Evolutionary conservation across 2,113 vertebrate species (phyloP), one percentile per base, ranked within the genome.

Genomic region (Chaetodon auriga): DNA sequence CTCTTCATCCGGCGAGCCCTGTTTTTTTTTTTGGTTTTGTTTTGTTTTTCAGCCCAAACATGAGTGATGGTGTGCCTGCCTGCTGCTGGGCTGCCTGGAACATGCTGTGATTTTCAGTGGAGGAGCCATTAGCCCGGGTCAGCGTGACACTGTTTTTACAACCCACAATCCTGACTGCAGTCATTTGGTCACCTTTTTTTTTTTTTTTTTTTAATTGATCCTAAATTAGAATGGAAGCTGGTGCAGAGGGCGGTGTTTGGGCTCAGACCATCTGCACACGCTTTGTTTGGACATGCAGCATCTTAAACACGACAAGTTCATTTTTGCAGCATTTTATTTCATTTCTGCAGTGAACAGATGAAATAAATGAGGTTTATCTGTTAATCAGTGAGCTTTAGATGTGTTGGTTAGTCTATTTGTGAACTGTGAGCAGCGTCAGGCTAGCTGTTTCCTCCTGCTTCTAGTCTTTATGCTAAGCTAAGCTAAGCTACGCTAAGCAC

Each of bases 1-100:
- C 85, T 78, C 43, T 16, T 38, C 45, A 45, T 84, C 83, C 81
- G 41, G 43, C 9, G 68, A 80, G 81, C n/a, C 53, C 0, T 58
- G 48, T 68, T 66, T 75, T 58, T 35, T 7, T 72, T 74, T 63
- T 62, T 75, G 51, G 30, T 30, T 30, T 30, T 30, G 30, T 2
- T 72, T n/a, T n/a, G n/a, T n/a, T n/a, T n/a, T 74, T 65, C 35
- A 23, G 38, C 48, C 7, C 25, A 49, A 80, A 63, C 76, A 68
- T 84, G 86, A 88, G 75, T 49, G 81, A 84, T 86, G 66, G 61
- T 36, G 78, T 69, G 72, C 18, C 77, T 41, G 14, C 77, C 77
- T 0, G 77, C 82, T 79, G 78, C 78, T 75, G n/a, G 7, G 66
- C 75, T 79, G 75, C 63, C 72, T 58, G 62, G 35, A 21, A 35